phyloP scores from a whole-genome alignment of 2,797 vertebrate genomes.

The Myripristis jacobus region DNA sequence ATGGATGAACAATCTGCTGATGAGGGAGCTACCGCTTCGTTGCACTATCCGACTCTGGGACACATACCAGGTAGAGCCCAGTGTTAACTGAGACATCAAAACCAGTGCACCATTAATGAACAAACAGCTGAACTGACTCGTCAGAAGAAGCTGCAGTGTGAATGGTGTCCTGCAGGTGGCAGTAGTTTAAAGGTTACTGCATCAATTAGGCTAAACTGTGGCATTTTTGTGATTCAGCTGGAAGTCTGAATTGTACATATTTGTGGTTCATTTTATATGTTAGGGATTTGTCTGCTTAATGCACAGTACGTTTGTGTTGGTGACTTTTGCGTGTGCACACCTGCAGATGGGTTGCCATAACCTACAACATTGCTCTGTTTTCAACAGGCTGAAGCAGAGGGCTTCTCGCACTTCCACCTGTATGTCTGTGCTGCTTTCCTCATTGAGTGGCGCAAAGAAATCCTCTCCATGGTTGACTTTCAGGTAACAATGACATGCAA shows the following conservation, averaged over 20 bases:
- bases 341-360: constrained; percentile 8
- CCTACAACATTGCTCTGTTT: constrained; percentile 15
- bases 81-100: background rate
- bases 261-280: too few relatives aligned
- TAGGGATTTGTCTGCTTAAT: too few relatives aligned
- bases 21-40: constrained; percentile 96
- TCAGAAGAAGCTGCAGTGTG: background rate
- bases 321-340: background rate
- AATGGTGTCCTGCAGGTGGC: too few relatives aligned
- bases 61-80: constrained; percentile 93
- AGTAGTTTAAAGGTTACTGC: too few relatives aligned
- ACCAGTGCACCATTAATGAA: background rate
- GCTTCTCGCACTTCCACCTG: constrained; percentile 98
- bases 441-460: constrained; percentile 98
- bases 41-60: constrained; percentile 99
- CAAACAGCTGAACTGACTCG: background rate
- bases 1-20: constrained; percentile 99
- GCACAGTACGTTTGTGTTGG: background rate
- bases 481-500: constrained; percentile 83
- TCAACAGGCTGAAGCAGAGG: constrained; percentile 93
- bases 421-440: constrained; percentile 99
- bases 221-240: too few relatives aligned
- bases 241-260: too few relatives aligned
- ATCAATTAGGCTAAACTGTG: too few relatives aligned
- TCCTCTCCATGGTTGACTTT: constrained; percentile 96